Evolutionary conservation across 1,140 invertebrate genomes (phyloP).

Genomic region (Pseudomyrmex concolor): DNA sequence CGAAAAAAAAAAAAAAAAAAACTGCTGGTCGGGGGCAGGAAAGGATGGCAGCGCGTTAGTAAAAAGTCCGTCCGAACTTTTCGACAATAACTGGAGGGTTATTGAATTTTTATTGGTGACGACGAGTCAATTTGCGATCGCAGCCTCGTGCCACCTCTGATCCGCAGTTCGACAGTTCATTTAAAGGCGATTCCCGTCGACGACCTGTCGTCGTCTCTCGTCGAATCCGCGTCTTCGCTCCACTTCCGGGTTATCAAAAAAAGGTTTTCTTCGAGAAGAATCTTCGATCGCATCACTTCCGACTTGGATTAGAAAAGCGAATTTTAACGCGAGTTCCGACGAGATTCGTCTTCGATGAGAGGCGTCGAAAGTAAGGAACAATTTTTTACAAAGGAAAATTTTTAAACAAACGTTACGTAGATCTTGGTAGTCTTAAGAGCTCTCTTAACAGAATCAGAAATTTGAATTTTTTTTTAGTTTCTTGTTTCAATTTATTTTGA

Average conservation of each 20-base stretch:
- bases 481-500: background rate
- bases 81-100: slow-evolving; percentile 75
- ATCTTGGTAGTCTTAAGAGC: background rate
- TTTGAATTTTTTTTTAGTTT: background rate
- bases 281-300: slow-evolving; percentile 5
- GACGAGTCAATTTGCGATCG: slow-evolving; percentile 80
- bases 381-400: background rate
- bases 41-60: slow-evolving; percentile 39
- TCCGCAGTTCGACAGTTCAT: slow-evolving; percentile 77
- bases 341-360: background rate
- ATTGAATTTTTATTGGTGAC: slow-evolving; percentile 83
- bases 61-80: slow-evolving; percentile 72
- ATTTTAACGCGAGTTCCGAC: slow-evolving; percentile 20
- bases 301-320: background rate
- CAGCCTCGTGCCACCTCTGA: slow-evolving; percentile 38
- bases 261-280: background rate
- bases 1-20: background rate
- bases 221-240: background rate
- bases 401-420: background rate
- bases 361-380: background rate
- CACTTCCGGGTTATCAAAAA: background rate
- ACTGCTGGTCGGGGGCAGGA: background rate
- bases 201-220: background rate
- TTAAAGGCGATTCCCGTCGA: slow-evolving; percentile 64
- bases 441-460: background rate